Evolutionary conservation across 2,888 invertebrate species (phyloP), one percentile per base, ranked within the genome.

Genomic region (Hirtodrosophila duncani): DNA sequence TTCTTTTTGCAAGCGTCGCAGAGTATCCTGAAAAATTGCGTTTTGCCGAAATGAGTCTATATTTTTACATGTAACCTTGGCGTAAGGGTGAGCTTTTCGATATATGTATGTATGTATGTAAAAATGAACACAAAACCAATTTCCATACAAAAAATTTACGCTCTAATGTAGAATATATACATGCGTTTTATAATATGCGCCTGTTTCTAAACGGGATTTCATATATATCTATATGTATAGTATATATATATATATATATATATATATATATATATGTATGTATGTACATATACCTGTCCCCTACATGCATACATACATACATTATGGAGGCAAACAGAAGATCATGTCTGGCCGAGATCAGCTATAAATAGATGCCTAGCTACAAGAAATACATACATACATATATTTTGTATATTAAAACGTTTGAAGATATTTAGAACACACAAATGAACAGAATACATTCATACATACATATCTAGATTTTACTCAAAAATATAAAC

Each of bases 281-380:
- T 26, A 48, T 26, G 37, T 39, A 31, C 23, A 52, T 39, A 29
- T 46, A 36, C n/a, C n/a, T n/a, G n/a, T n/a, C n/a, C n/a, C n/a
- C 18, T 42, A 26, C 8, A 31, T 49, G 5, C 13, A 18, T 34
- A 26, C 49, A 37, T 42, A 50, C 43, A 41, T 49, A 42, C 49
- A 50, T 61, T 63, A 64, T 64, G 63, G 60, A 55, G 63, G 57
- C 67, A 50, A 70, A 52, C 45, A 58, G 31, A 63, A 49, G 52
- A 44, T 61, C 27, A 36, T 39, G 48, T 52, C 63, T 53, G 50
- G 27, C 63, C 58, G 59, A 72, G 63, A 60, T 60, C 45, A 34
- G 43, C 72, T 72, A 70, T 43, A 68, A 68, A 70, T 70, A 72
- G 69, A 60, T 51, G 21, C 39, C 60, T 51, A 61, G 70, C 72